A percentile compares a stretch with the other conserved stretches of the same genome.
phyloP scores from a whole-genome alignment of 2,888 invertebrate species.

The Athrips mouffetella region DNA sequence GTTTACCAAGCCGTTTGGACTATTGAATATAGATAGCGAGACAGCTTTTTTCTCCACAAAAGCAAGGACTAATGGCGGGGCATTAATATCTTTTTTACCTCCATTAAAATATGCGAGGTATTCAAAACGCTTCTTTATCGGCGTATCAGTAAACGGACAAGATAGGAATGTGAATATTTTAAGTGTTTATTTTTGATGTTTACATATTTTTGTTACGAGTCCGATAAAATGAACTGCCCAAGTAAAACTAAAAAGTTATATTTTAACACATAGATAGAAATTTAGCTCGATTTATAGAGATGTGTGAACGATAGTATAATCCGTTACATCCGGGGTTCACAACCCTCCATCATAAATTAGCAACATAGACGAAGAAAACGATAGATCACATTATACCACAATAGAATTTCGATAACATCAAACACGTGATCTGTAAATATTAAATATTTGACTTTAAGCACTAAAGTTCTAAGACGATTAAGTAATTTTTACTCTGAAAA shows the following conservation, averaged over 20 bases:
- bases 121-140: slow-evolving; percentile 35
- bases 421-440: not conserved
- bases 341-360: slow-evolving; percentile 55
- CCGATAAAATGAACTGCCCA: no score
- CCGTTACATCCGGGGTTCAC: slow-evolving; percentile 55
- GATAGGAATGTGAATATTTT: slow-evolving; percentile 39
- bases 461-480: not conserved
- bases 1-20: slow-evolving; percentile 38
- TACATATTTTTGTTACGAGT: slow-evolving; percentile 20
- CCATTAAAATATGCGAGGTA: slow-evolving; percentile 49
- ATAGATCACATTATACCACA: slow-evolving; percentile 56
- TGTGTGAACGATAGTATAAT: slow-evolving; percentile 57
- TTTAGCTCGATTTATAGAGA: slow-evolving; percentile 45
- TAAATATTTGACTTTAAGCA: not conserved
- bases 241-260: no score
- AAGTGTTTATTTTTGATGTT: slow-evolving; percentile 28
- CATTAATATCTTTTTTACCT: slow-evolving; percentile 49
- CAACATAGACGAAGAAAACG: slow-evolving; percentile 48
- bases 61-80: slow-evolving; percentile 42
- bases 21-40: slow-evolving; percentile 43
- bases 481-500: no score
- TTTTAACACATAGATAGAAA: slow-evolving; percentile 14
- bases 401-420: slow-evolving; percentile 25
- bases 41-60: slow-evolving; percentile 36
- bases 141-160: slow-evolving; percentile 35